Evolutionary conservation across 1,140 invertebrate species (phyloP).

Genomic region (Popillia japonica): DNA sequence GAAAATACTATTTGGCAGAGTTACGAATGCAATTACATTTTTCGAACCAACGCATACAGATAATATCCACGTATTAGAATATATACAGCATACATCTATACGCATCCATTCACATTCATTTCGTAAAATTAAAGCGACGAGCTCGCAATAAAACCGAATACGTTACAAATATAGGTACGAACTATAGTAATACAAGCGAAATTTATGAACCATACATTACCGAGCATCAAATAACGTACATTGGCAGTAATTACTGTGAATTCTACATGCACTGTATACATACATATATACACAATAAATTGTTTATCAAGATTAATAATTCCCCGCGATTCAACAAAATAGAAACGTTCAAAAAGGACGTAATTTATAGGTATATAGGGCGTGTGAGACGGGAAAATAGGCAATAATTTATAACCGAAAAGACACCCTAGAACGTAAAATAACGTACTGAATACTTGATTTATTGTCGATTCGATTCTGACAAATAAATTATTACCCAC

Average conservation of each 20-base stretch:
- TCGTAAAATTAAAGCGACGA: no score
- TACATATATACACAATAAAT: background rate
- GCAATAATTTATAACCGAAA: constrained; percentile 29
- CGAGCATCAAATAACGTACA: background rate
- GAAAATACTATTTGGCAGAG: background rate
- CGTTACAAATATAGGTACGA: background rate
- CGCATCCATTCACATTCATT: background rate
- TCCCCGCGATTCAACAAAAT: background rate
- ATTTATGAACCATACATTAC: background rate
- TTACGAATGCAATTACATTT: background rate
- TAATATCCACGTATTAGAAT: background rate
- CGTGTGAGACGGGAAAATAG: constrained; percentile 1
- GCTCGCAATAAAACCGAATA: no score
- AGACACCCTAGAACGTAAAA: constrained; percentile 20
- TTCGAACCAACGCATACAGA: background rate
- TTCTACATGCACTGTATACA: background rate
- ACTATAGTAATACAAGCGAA: background rate
- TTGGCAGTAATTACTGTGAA: background rate
- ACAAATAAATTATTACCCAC: constrained; percentile 31
- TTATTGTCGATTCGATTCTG: constrained; percentile 25
- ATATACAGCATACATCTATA: background rate
- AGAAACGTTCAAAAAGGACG: background rate
- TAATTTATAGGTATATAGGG: constrained; percentile 8
- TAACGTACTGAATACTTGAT: constrained; percentile 28
- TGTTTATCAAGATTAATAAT: constrained; percentile 30